Percentiles rank a stretch among this genome's conserved stretches.
These are phyloP conservation scores for Pseudochaenichthys georgianus DNA, from an alignment of 2,797 vertebrate species.

Conservation along the genomic window DNA sequence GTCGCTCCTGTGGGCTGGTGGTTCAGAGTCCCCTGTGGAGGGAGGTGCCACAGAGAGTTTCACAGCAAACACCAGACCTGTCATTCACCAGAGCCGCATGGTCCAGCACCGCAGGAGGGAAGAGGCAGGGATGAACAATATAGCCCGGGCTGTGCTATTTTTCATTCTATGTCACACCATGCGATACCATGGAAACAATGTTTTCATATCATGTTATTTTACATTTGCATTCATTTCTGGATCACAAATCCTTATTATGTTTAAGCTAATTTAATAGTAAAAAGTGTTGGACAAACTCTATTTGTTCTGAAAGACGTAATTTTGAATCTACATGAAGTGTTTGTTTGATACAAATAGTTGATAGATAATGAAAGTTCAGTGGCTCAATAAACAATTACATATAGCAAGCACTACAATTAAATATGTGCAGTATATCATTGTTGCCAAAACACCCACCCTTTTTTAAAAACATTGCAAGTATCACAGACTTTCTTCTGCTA, in stretches of 20 bases:
- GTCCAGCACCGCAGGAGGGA: constrained; percentile 66
- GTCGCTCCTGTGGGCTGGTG: constrained; percentile 79
- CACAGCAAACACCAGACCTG: constrained; percentile 75
- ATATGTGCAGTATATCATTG: background rate
- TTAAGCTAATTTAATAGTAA: background rate
- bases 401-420: background rate
- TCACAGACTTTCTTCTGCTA: background rate
- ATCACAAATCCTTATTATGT: background rate
- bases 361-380: background rate
- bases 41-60: constrained; percentile 86
- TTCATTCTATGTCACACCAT: constrained; percentile 28
- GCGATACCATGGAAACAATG: constrained; percentile 17
- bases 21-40: constrained; percentile 82
- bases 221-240: constrained; percentile 6
- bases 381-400: background rate
- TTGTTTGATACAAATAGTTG: background rate
- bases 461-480: constrained; percentile 2
- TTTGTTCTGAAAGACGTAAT: constrained; percentile 1
- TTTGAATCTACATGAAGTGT: background rate
- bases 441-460: background rate
- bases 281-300: background rate
- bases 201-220: constrained; percentile 9
- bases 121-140: constrained; percentile 39
- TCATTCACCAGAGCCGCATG: constrained; percentile 80
- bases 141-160: constrained; percentile 28